Base-by-base conservation (phyloP, 2,888 invertebrate genomes). In the Dorcus parallelipipedus region DNA sequence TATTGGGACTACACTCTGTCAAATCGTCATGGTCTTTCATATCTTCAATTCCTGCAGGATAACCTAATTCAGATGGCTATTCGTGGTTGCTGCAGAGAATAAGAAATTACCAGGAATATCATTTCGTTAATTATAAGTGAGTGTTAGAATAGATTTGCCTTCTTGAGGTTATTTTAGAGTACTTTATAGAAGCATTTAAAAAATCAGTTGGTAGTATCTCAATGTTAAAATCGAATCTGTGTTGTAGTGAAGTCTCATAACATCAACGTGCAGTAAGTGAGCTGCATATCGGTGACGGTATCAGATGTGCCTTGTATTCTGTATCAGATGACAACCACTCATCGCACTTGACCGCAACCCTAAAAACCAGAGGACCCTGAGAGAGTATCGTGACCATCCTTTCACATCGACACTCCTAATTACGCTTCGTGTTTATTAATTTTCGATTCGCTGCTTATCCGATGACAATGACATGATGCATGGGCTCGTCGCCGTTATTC, bases 311-410 rank as follows among this genome's bases (percentile, higher is more conserved):
- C 17, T 17, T 38, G 39, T 39, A 50, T 38, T 20, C 38, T 38
- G 17, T 50, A 20, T 50, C 50, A 50, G 38, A 50, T 50, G 40
- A 38, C 38, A 50, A 50, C 50, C 50, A 50, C 50, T 50, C 50
- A 39, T 50, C 40, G 50, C 40, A 39, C 38, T 38, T 50, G 50
- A 50, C 40, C 50, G 50, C 39, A 39, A 50, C 38, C 23, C 50
- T 39, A 39, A 50, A 50, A 50, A 50, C 38, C 50, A 38, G 50
- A 38, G 50, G 50, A 50, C 50, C 50, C 50, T 50, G 50, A 50
- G 50, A 50, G 50, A 38, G 50, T 39, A 17, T 38, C 38, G 39
- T 50, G 50, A 39, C 17, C 50, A 50, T 50, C 50, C 9, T 50
- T 50, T 50, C 50, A 50, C 50, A 50, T 50, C 39, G 50, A 50